phyloP scores from a whole-genome alignment of 2,888 invertebrate genomes.

The Drosophila sordidula region DNA sequence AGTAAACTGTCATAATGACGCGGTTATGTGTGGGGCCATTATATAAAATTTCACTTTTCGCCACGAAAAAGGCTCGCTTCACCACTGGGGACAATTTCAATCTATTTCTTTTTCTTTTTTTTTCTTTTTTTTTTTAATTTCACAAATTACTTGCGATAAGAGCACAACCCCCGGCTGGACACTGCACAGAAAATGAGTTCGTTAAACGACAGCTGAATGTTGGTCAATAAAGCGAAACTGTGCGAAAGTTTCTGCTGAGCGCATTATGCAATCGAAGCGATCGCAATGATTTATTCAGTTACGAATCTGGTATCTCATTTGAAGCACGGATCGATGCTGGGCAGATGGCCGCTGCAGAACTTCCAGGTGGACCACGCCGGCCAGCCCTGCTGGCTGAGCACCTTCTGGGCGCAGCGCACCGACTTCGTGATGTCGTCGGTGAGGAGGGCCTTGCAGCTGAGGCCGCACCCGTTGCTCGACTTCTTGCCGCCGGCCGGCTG shows the following conservation, averaged over 20 bases:
- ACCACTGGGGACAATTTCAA: conserved; percentile 46
- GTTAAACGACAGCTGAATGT: conserved; percentile 49
- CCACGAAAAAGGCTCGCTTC: conserved; percentile 51
- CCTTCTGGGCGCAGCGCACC: conserved; percentile 68
- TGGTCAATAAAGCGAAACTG: conserved; percentile 42
- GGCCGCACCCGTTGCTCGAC: conserved; percentile 69
- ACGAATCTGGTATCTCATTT: conserved; percentile 1
- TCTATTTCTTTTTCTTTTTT: not conserved
- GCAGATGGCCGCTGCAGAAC: conserved; percentile 60
- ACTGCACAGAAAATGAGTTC: conserved; percentile 28
- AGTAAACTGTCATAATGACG: conserved; percentile 77
- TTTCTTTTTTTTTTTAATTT: conserved; percentile 49
- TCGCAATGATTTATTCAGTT: conserved; percentile 1
- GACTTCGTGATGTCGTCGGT: conserved; percentile 68
- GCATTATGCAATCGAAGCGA: conserved; percentile 32
- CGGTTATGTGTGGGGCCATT: conserved; percentile 71
- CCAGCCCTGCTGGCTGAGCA: conserved; percentile 71
- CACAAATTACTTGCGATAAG: conserved; percentile 17
- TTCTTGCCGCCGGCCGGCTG: conserved; percentile 46
- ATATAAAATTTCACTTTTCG: conserved; percentile 80
- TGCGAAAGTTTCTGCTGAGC: conserved; percentile 36
- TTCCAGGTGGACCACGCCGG: conserved; percentile 76
- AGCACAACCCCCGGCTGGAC: conserved; percentile 2
- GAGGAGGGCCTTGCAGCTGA: conserved; percentile 64
- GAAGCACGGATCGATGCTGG: conserved; percentile 66